Evolutionary conservation across 2,888 invertebrate genomes (phyloP).

Genomic region (Drosophila pseudotalamancana): DNA sequence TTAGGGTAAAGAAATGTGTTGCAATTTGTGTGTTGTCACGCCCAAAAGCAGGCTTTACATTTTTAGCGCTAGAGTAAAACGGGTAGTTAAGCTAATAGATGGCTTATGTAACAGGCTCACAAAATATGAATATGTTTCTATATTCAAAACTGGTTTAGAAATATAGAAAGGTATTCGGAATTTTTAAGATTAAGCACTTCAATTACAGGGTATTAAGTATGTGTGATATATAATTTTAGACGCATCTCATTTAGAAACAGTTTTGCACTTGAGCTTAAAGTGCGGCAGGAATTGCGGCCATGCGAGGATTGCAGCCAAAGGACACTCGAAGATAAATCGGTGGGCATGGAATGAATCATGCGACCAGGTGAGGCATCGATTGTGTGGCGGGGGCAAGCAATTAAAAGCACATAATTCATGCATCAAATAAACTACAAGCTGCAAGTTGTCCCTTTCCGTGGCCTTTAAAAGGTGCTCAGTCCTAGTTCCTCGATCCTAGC

Average conservation of each 20-base stretch:
- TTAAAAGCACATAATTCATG: constrained; percentile 73
- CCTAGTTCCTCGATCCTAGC: too few species aligned
- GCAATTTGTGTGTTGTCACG: constrained; percentile 39
- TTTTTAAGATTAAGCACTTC: too few species aligned
- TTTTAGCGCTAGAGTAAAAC: too few species aligned
- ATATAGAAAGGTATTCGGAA: too few species aligned
- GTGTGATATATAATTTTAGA: not conserved
- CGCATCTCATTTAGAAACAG: not conserved
- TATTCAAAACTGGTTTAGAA: too few species aligned
- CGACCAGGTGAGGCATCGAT: constrained; percentile 32
- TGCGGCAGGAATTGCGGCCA: constrained; percentile 39
- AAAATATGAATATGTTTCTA: too few species aligned
- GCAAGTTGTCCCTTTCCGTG: constrained; percentile 8
- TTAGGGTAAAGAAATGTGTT: constrained; percentile 1
- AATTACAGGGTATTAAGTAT: too few species aligned
- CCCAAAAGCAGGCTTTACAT: constrained; percentile 12
- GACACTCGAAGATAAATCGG: constrained; percentile 66
- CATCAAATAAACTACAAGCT: constrained; percentile 32
- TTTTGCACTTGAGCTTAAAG: constrained; percentile 20
- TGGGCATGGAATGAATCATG: constrained; percentile 52
- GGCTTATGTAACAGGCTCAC: too few species aligned
- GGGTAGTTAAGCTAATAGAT: too few species aligned
- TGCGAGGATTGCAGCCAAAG: constrained; percentile 18
- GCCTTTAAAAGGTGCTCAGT: constrained; percentile 16
- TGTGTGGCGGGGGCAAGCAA: constrained; percentile 51